Base-by-base conservation (phyloP, 2,113 vertebrate species). In the Cyprichromis sp. region DNA sequence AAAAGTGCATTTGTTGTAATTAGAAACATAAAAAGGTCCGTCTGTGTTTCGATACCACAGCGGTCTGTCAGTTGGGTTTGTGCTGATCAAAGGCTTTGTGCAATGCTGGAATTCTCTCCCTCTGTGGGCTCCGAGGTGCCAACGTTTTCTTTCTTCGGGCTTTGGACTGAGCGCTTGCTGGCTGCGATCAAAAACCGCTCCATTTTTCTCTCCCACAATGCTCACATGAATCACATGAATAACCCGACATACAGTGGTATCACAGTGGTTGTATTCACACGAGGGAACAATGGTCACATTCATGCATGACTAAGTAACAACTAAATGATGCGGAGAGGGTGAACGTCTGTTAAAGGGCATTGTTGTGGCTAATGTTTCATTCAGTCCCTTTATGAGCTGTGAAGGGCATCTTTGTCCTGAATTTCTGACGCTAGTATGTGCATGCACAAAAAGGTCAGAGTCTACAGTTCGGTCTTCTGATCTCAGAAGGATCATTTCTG, bases 331-430 rank as follows among this genome's bases (percentile, higher is more conserved):
- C 9, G 54, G 61, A n/a, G 80, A 45, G 78, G 54, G 55, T 24
- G 36, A 47, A 53, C 3, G 34, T 80, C 84, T 52, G 34, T 81
- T 83, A 85, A 88, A 86, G 82, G 63, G 38, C 68, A 26, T 53
- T 59, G 59, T 57, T 73, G 36, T 47, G 45, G 42, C 71, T 78
- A 54, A 85, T 68, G 50, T 81, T 84, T 81, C 4, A 16, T 73
- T 85, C 63, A 76, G 73, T 10, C 19, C 4, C 8, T 84, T 84
- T 59, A 84, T 82, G 81, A 85, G 57, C 68, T 53, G 86, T 87
- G 79, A 93, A 91, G 79, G 79, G 9, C 73, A 4, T 78, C 79
- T 83, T 78, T 88, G 87, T 87, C 29, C 87, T 11, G 42, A 36
- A 50, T 79, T 26, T n/a, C 31, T 66, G 11, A 81, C 31, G 34